phyloP scores from a whole-genome alignment of 2,888 invertebrate species.

The Thera britannica region DNA sequence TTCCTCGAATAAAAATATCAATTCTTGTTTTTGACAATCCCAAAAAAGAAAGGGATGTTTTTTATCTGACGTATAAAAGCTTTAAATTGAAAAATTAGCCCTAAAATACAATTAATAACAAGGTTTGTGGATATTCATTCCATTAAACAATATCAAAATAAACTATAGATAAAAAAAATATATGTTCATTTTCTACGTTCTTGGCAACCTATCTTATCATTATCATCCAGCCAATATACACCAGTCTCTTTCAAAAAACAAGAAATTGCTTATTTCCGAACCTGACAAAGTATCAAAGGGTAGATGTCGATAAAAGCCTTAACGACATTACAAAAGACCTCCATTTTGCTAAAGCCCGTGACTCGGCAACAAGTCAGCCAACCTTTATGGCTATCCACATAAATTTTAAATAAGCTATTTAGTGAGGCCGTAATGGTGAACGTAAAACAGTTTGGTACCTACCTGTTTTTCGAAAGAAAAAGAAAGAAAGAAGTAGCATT shows the following conservation, averaged over 20 bases:
- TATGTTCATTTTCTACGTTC: no score
- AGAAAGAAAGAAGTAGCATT: background rate
- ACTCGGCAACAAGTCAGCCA: conserved; percentile 28
- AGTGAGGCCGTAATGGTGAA: conserved; percentile 3
- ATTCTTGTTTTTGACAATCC: no score
- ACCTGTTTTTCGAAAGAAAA: background rate
- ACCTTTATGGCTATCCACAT: conserved; percentile 14
- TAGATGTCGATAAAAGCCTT: conserved; percentile 24
- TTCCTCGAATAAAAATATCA: no score
- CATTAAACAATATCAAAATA: no score
- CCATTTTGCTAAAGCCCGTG: conserved; percentile 24
- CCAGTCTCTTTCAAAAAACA: conserved; percentile 1
- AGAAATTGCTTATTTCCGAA: conserved; percentile 20
- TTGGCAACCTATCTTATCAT: background rate
- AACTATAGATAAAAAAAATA: no score
- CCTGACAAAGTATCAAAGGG: conserved; percentile 20
- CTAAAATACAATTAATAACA: no score
- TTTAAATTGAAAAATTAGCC: no score
- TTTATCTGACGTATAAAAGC: no score
- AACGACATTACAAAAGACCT: conserved; percentile 27
- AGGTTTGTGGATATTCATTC: no score
- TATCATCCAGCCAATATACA: background rate
- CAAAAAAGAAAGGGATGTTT: no score
- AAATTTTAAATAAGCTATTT: conserved; percentile 19
- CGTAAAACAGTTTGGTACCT: conserved; percentile 2